Percentiles rank a stretch among this genome's conserved stretches.
These are phyloP conservation scores for Trinorchestia longiramus DNA, from an alignment of 1,140 invertebrate genomes.

Conservation along the genomic window DNA sequence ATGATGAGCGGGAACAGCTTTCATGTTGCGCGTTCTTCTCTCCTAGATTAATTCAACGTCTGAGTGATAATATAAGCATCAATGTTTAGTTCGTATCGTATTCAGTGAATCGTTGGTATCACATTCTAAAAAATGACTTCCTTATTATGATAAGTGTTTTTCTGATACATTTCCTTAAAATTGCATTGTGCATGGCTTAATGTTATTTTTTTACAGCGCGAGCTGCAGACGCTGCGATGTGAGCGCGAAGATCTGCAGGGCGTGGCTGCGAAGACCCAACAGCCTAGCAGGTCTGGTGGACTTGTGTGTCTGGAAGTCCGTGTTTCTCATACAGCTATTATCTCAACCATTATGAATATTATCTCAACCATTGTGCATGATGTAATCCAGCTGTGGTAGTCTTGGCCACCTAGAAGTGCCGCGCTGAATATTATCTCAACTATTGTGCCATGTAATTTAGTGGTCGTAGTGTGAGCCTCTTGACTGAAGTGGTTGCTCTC, in stretches of 20 bases:
- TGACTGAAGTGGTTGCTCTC: background rate
- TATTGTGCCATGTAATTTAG: background rate
- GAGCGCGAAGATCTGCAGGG: constrained; percentile 15
- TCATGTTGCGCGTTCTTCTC: too few relatives aligned
- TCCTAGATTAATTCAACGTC: too few relatives aligned
- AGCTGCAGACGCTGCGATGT: constrained; percentile 9
- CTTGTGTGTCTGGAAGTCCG: background rate
- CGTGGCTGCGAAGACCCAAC: background rate
- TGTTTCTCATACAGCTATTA: background rate
- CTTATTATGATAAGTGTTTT: too few relatives aligned
- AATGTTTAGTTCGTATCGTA: too few relatives aligned
- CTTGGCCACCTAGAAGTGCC: background rate
- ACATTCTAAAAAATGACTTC: too few relatives aligned
- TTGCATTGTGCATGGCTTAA: too few relatives aligned
- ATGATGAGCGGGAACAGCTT: too few relatives aligned
- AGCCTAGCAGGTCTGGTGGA: background rate
- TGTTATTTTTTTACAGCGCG: background rate
- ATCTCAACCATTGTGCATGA: background rate
- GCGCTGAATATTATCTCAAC: background rate
- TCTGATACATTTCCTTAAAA: background rate
- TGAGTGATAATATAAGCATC: too few relatives aligned
- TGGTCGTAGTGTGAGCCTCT: background rate
- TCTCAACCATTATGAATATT: background rate
- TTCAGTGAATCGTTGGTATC: too few relatives aligned
- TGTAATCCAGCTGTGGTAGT: background rate